A percentile compares a stretch with the other conserved stretches of the same genome.
phyloP scores from a whole-genome alignment of 2,113 vertebrate genomes.

The Clarias gariepinus region DNA sequence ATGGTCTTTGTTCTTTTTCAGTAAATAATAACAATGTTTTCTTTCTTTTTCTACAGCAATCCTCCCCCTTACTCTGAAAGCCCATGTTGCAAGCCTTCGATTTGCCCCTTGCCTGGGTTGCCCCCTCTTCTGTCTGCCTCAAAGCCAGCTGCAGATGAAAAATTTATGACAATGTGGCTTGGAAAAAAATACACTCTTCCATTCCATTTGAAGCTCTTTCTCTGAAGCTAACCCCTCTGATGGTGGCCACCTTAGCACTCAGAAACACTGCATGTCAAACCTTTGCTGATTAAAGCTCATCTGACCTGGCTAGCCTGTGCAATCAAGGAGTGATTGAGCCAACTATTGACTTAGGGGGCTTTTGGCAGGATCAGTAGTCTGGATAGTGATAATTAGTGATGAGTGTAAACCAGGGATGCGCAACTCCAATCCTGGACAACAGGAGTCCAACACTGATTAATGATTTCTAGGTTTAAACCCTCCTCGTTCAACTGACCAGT shows the following conservation, averaged over 20 bases:
- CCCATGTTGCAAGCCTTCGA: constrained; percentile 65
- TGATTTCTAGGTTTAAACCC: not conserved
- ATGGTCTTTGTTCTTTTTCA: constrained; percentile 59
- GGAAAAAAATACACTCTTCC: constrained; percentile 61
- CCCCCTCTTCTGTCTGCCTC: constrained; percentile 69
- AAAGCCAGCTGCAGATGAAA: constrained; percentile 76
- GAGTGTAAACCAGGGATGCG: not conserved
- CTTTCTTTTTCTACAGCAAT: constrained; percentile 60
- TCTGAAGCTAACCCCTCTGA: constrained; percentile 72
- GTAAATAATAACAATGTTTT: constrained; percentile 66
- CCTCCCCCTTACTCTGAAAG: constrained; percentile 61
- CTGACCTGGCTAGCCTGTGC: constrained; percentile 49
- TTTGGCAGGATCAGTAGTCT: constrained; percentile 38
- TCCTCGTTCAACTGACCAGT: not conserved
- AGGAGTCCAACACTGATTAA: not conserved
- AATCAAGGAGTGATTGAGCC: constrained; percentile 57
- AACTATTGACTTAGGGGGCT: constrained; percentile 54
- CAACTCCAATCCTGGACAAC: not conserved
- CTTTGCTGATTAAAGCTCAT: constrained; percentile 39
- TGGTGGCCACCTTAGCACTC: constrained; percentile 62
- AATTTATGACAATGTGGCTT: constrained; percentile 75
- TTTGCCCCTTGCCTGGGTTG: constrained; percentile 54
- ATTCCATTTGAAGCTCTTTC: constrained; percentile 72
- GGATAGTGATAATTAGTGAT: constrained; percentile 44
- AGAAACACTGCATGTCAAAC: constrained; percentile 44